A percentile compares a stretch with the other conserved stretches of the same genome.
Conservation (phyloP, 1,140 invertebrate genomes). For the Solen grandis region DNA sequence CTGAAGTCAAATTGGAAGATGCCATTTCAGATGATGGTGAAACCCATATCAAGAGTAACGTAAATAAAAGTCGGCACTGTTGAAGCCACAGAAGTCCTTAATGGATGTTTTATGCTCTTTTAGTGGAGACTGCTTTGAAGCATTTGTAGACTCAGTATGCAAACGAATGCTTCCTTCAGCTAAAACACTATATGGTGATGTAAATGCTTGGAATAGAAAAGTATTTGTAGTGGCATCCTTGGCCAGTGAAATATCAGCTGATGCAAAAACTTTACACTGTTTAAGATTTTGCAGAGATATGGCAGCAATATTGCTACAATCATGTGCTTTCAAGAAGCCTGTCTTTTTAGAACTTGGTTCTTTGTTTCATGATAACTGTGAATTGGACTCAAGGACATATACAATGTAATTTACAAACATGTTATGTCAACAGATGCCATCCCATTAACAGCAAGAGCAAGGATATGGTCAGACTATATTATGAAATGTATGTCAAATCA, state of each 20-base stretch:
- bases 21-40: neutral
- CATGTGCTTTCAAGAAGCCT: neutral
- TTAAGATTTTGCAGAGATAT: constrained; percentile 22
- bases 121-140: too few species aligned
- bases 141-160: constrained; percentile 1
- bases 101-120: too few species aligned
- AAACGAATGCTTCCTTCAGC: constrained; percentile 13
- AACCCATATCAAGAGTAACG: too few species aligned
- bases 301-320: neutral
- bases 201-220: neutral
- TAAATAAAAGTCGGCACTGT: neutral
- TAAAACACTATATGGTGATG: neutral
- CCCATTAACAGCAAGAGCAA: neutral
- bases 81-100: too few species aligned
- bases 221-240: neutral
- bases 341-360: neutral
- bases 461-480: neutral
- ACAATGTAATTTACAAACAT: neutral
- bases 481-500: too few species aligned
- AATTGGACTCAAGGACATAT: constrained; percentile 11
- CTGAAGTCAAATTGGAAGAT: neutral
- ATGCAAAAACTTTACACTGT: neutral
- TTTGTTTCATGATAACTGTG: neutral
- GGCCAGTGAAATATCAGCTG: constrained; percentile 3
- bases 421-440: neutral